Evolutionary conservation across 2,113 vertebrate species (phyloP).

Genomic region (Odontesthes bonariensis): DNA sequence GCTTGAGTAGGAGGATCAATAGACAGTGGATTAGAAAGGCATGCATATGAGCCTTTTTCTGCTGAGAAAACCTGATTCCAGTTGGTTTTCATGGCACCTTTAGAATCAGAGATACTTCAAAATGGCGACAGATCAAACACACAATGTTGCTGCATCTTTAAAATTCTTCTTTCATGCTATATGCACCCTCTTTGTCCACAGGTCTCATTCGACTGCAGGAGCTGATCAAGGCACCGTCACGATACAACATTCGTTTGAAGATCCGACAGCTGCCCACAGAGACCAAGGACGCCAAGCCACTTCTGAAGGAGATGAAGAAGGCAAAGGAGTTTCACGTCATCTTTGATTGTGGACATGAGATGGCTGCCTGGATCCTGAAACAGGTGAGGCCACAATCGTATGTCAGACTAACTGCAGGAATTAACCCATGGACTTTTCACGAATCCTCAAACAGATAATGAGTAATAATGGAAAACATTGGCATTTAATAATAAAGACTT

Average conservation of each 20-base stretch:
- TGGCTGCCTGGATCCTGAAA: slow-evolving; percentile 97
- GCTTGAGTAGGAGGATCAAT: slow-evolving; percentile 74
- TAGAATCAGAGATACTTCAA: slow-evolving; percentile 49
- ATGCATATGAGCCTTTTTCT: slow-evolving; percentile 61
- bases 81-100: slow-evolving; percentile 53
- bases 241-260: slow-evolving; percentile 97
- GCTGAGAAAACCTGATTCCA: slow-evolving; percentile 56
- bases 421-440: not conserved
- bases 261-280: slow-evolving; percentile 96
- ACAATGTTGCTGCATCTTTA: slow-evolving; percentile 41
- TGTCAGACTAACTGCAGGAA: not conserved
- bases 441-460: not conserved
- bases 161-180: slow-evolving; percentile 51
- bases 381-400: slow-evolving; percentile 83
- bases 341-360: slow-evolving; percentile 98
- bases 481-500: not conserved
- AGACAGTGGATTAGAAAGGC: slow-evolving; percentile 63
- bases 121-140: slow-evolving; percentile 73
- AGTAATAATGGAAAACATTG: not conserved
- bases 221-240: slow-evolving; percentile 97
- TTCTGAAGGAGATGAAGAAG: slow-evolving; percentile 99
- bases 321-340: slow-evolving; percentile 98
- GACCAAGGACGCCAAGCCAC: slow-evolving; percentile 97
- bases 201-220: slow-evolving; percentile 98
- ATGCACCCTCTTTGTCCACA: slow-evolving; percentile 79